phyloP scores from a whole-genome alignment of 2,113 vertebrate species.

The Loxodonta africana region DNA sequence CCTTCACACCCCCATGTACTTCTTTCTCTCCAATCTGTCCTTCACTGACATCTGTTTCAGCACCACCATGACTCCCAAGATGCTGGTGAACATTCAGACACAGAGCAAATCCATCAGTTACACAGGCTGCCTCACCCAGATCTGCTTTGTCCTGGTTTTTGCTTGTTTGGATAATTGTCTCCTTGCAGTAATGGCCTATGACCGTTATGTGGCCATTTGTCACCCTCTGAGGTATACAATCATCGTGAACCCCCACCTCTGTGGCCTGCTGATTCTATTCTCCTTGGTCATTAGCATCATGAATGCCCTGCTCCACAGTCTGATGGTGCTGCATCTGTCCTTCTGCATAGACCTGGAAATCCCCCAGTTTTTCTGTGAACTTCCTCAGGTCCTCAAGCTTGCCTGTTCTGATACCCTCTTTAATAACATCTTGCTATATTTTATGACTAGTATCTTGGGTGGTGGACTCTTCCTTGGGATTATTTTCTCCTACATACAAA shows the following conservation, averaged over 20 bases:
- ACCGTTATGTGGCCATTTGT: constrained; percentile 61
- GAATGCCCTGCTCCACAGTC: constrained; percentile 14
- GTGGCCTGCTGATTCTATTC: neutral
- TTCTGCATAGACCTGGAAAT: constrained; percentile 49
- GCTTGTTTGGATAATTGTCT: neutral
- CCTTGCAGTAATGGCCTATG: neutral
- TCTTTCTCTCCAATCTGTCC: neutral
- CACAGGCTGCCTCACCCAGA: constrained; percentile 22
- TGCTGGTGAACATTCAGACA: constrained; percentile 18
- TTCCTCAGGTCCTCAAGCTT: constrained; percentile 54
- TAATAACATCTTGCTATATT: constrained; percentile 55
- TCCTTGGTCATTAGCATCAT: neutral
- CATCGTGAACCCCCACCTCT: neutral
- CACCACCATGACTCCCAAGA: constrained; percentile 6
- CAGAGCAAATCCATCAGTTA: constrained; percentile 36
- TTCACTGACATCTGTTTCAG: neutral
- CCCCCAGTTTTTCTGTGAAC: constrained; percentile 71
- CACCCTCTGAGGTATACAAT: neutral
- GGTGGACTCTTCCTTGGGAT: neutral
- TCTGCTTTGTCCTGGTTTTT: neutral
- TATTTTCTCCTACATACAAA: constrained; percentile 6
- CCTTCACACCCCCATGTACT: neutral
- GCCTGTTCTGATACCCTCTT: constrained; percentile 64
- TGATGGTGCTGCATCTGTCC: neutral
- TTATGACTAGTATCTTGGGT: neutral